Evolutionary conservation across 2,113 vertebrate species (phyloP).

Genomic region (Xenus cinereus): DNA sequence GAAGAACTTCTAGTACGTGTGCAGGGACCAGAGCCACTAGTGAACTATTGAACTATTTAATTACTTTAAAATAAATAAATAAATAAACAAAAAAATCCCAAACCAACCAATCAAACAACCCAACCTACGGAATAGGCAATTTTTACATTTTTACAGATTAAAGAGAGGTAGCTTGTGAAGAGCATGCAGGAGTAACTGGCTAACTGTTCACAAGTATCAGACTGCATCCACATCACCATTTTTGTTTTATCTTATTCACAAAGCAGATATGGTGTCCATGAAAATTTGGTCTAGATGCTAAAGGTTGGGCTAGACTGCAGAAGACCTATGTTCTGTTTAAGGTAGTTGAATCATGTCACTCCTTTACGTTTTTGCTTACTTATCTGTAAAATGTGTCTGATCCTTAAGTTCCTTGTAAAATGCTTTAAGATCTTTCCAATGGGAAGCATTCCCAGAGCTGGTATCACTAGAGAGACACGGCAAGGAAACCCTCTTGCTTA

Average conservation of each 20-base stretch:
- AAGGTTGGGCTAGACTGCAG: neutral
- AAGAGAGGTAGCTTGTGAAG: neutral
- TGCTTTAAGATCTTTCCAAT: neutral
- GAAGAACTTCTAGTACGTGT: neutral
- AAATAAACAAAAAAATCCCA: neutral
- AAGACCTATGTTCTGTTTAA: neutral
- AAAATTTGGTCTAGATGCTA: neutral
- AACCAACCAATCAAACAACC: neutral
- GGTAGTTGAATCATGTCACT: neutral
- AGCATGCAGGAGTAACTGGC: neutral
- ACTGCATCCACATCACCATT: neutral
- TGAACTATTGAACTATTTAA: neutral
- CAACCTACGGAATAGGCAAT: neutral
- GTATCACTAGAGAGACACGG: neutral
- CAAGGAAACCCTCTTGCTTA: neutral
- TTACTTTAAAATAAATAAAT: neutral
- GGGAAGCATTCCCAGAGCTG: neutral
- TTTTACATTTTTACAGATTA: neutral
- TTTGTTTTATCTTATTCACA: neutral
- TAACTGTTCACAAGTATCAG: neutral
- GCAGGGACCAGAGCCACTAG: neutral
- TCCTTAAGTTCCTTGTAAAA: neutral
- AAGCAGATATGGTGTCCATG: neutral
- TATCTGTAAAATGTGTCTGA: neutral
- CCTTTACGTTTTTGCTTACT: neutral